Conservation (phyloP, 2,113 vertebrate species). For the Alces alces region DNA sequence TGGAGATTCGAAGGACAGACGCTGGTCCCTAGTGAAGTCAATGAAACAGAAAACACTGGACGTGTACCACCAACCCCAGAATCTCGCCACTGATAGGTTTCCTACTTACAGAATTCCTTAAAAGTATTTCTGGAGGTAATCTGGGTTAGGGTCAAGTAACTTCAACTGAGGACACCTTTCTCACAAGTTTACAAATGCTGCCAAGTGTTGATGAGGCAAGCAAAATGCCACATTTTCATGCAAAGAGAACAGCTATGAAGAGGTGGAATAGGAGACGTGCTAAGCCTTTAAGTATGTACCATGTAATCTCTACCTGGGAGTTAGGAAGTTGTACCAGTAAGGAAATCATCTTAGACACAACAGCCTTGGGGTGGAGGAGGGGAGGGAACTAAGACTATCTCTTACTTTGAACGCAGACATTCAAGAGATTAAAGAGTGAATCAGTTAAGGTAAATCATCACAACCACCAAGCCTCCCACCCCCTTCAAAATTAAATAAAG, state of each 20-base stretch:
- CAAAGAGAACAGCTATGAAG: constrained; percentile 59
- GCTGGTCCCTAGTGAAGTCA: not conserved
- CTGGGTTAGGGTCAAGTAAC: not conserved
- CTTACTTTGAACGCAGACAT: not conserved
- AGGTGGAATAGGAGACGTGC: not conserved
- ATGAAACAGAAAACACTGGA: not conserved
- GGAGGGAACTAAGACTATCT: not conserved
- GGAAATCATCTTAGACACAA: not conserved
- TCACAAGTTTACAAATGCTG: not conserved
- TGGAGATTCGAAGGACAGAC: not conserved
- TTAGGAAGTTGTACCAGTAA: constrained; percentile 38
- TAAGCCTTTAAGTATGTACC: constrained; percentile 42
- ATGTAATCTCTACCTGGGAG: constrained; percentile 7
- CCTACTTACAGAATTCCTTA: constrained; percentile 36
- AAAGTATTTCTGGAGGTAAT: constrained; percentile 21
- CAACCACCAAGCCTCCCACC: too few species aligned
- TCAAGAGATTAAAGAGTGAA: not conserved
- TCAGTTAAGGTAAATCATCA: not conserved
- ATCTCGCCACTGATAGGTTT: not conserved
- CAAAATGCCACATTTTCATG: constrained; percentile 69
- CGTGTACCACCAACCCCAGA: not conserved
- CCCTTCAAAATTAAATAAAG: not conserved
- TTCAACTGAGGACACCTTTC: constrained; percentile 5
- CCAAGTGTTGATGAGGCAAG: constrained; percentile 47
- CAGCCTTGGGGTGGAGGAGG: not conserved